phyloP scores from a whole-genome alignment of 2,113 vertebrate species.

The Sula dactylatra region DNA sequence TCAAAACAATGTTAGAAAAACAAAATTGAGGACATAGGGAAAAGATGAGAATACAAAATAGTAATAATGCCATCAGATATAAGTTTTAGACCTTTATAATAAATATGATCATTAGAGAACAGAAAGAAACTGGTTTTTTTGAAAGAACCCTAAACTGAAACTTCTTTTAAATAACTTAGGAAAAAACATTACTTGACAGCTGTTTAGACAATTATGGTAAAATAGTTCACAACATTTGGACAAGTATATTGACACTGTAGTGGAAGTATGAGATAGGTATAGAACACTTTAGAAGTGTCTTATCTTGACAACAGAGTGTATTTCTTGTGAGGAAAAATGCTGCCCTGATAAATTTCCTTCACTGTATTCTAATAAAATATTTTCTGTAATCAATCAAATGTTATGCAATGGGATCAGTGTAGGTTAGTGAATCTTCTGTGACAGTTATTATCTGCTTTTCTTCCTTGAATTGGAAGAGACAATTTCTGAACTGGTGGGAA shows the following conservation, averaged over 20 bases:
- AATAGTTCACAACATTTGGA: background rate
- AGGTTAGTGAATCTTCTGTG: background rate
- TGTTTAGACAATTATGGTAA: background rate
- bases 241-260: background rate
- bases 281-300: background rate
- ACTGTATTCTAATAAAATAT: background rate
- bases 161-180: background rate
- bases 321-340: background rate
- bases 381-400: background rate
- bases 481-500: background rate
- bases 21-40: background rate
- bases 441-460: background rate
- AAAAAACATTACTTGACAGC: background rate
- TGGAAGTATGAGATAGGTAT: background rate
- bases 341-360: background rate
- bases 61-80: background rate
- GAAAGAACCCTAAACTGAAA: background rate
- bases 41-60: background rate
- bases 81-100: background rate
- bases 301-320: background rate
- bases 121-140: background rate
- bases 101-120: background rate
- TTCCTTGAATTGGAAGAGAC: background rate
- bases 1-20: background rate
- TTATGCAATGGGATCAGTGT: background rate